phyloP scores from a whole-genome alignment of 2,888 invertebrate genomes.

The Nymphalis urticae region DNA sequence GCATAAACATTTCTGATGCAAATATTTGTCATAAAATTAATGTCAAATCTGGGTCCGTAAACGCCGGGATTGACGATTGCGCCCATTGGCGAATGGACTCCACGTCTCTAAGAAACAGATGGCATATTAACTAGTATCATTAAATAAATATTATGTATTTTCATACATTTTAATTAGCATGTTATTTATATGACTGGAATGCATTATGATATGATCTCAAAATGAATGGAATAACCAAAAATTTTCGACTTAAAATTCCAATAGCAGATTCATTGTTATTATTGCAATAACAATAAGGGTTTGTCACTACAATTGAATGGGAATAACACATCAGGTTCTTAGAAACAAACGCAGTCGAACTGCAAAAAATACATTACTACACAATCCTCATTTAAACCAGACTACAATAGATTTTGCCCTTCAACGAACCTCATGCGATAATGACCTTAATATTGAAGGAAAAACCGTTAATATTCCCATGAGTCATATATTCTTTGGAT shows the following conservation, averaged over 20 bases:
- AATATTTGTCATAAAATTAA: no score
- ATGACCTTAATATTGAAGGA: background rate
- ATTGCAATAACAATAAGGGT: slow-evolving; percentile 3
- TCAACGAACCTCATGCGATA: background rate
- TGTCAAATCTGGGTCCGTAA: no score
- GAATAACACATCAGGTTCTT: slow-evolving; percentile 20
- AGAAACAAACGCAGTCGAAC: slow-evolving; percentile 29
- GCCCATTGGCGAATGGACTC: no score
- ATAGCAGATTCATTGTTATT: background rate
- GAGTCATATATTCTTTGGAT: background rate
- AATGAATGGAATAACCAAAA: no score
- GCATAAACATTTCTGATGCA: no score
- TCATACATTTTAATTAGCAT: no score
- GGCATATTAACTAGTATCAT: no score
- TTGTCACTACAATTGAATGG: slow-evolving; percentile 11
- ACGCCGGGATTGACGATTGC: no score
- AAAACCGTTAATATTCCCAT: slow-evolving; percentile 1
- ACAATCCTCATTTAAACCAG: slow-evolving; percentile 18
- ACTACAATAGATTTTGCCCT: slow-evolving; percentile 21
- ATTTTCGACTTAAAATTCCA: background rate
- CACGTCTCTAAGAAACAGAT: no score
- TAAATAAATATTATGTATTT: no score
- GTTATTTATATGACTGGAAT: no score
- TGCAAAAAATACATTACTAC: slow-evolving; percentile 23
- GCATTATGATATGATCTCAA: no score